These are phyloP conservation scores for Drosophila dives DNA, from an alignment of 2,888 invertebrate species.

Conservation along the genomic window DNA sequence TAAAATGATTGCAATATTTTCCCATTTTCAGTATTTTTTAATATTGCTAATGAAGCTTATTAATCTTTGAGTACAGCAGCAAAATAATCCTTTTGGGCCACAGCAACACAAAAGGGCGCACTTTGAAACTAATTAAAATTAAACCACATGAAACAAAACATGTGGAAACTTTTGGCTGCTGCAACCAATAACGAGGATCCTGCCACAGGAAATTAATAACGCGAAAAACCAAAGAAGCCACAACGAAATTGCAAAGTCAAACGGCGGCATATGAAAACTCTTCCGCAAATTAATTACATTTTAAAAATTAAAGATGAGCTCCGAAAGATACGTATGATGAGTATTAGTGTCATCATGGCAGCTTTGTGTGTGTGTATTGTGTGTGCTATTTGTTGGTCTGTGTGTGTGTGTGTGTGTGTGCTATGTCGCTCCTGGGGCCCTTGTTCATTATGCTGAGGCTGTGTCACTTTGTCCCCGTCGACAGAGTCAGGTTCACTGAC, in stretches of 20 bases:
- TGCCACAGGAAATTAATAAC: conserved; percentile 56
- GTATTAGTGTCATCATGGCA: conserved; percentile 4
- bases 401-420: conserved; percentile 6
- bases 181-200: conserved; percentile 39
- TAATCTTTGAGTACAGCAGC: background rate
- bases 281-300: conserved; percentile 69
- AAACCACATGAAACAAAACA: conserved; percentile 51
- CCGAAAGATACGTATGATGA: conserved; percentile 8
- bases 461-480: conserved; percentile 49
- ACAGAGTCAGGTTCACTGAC: conserved; percentile 62
- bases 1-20: background rate
- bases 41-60: background rate
- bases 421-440: conserved; percentile 35
- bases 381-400: conserved; percentile 4
- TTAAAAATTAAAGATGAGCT: conserved; percentile 61
- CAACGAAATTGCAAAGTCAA: conserved; percentile 58
- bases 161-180: conserved; percentile 43
- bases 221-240: conserved; percentile 26
- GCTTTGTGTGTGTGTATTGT: background rate
- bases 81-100: conserved; percentile 4
- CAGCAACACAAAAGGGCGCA: conserved; percentile 29
- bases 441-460: conserved; percentile 54
- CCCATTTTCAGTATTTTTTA: background rate
- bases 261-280: conserved; percentile 58
- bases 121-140: conserved; percentile 71